Evolutionary conservation across 2,797 vertebrate species (phyloP), one percentile per base, ranked within the genome.

Genomic region (Enteromius thamalakanensis): DNA sequence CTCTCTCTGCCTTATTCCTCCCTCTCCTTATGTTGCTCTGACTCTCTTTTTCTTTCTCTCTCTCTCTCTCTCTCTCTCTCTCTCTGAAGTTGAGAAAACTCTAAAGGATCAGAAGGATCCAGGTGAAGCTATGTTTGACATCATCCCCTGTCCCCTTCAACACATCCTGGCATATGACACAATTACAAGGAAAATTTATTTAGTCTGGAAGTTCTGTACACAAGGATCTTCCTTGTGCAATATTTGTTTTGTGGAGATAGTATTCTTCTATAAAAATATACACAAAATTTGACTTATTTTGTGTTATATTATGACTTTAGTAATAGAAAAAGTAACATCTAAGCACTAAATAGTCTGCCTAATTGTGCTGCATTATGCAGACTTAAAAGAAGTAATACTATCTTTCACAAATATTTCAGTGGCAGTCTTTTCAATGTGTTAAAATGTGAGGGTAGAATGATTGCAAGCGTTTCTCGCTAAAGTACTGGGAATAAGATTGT

Each of bases 111-210:
- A 95, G 97, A 98, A 99, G 97, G 98, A 99, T 76, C 96, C 98
- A 99, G 98, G 98, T 99, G 98, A 99, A 99, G 95, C 94, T 95
- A 94, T 97, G 95, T 97, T 97, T 93, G 92, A 93, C 90, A 97
- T 96, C 95, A 96, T 94, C 93, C 80, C 77, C 53, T 83, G 70
- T 76, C 55, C 87, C 84, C 58, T 86, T 64, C 55, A 81, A 84
- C 85, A 81, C 72, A 64, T 85, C 64, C 72, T 79, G 83, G 67
- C 79, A 79, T 37, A 78, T 72, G 47, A 32, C 69, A 78, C 77
- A 81, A 29, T 70, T 76, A 78, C 15, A 85, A 17, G 49, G 23
- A 53, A 17, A 49, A 77, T 42, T 80, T 81, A 26, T 84, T 40
- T 65, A 86, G 67, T 84, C 53, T 84, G 67, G 88, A 85, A 84